Conservation (phyloP, 2,888 invertebrate genomes). For the Meghimatium bilineatum region DNA sequence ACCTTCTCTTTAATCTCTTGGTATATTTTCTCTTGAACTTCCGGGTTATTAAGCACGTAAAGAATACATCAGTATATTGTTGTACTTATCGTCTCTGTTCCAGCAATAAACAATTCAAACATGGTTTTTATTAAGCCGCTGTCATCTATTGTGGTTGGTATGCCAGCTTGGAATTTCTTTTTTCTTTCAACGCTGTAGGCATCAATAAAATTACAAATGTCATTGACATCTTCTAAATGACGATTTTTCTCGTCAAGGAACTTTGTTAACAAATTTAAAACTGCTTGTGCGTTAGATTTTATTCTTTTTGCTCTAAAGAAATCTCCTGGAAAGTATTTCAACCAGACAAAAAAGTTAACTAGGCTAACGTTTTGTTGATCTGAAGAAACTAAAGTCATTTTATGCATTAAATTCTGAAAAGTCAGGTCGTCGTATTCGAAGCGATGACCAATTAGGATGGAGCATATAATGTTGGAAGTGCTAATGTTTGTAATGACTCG, state of each 20-base stretch:
- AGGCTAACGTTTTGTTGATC: not conserved
- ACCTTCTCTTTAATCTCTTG: not conserved
- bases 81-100: not conserved
- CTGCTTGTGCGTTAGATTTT: not conserved
- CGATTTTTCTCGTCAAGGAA: not conserved
- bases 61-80: not conserved
- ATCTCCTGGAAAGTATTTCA: conserved; percentile 22
- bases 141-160: not conserved
- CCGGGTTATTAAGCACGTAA: not conserved
- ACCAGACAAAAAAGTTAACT: not conserved
- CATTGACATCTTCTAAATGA: not conserved
- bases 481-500: conserved; percentile 5
- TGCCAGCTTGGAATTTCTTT: not conserved
- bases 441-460: no score
- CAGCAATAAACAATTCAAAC: not conserved
- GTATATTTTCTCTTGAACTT: not conserved
- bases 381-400: not conserved
- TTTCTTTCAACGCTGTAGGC: not conserved
- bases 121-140: not conserved
- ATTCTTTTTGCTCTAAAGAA: not conserved
- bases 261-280: not conserved
- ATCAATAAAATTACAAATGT: not conserved
- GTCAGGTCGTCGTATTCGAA: not conserved
- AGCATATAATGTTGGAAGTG: not conserved
- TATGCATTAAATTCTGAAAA: not conserved